Base-by-base conservation (phyloP, 2,113 vertebrate species). In the Trogon melanurus region DNA sequence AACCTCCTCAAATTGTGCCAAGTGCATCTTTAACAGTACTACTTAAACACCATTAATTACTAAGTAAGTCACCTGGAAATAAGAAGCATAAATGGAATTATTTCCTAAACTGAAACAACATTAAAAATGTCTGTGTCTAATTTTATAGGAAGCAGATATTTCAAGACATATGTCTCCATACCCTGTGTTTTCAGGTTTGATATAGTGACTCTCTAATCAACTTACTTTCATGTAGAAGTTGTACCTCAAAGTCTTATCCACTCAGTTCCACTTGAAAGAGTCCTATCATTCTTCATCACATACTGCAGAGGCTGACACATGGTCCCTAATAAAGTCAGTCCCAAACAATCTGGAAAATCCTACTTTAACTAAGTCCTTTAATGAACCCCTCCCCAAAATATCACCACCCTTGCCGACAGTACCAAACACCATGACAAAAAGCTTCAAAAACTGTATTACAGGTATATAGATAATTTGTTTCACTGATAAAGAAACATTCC, bases 131-230 rank as follows among this genome's bases (percentile, higher is more conserved):
- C 73, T 50, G 5, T 47, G 21, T 69, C 71, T 76, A 65, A 78
- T 73, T 85, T 87, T 61, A 70, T 23, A 81, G 44, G 64, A 87
- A 53, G 8, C 15, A 79, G 64, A 74, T 16, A 47, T 30, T 72
- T 87, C n/a, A 81, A 82, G 69, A 72, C 27, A 57, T 54, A 74
- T 64, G 30, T 57, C 83, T 87, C 74, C 36, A 44, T 62, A 79
- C 36, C 11, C 27, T 89, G 4, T 62, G 50, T 70, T 84, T 94
- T 83, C 72, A 51, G 61, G 32, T 81, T 87, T 89, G 70, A 84
- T 95, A 79, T 91, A 74, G 19, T 65, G 70, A 67, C 45, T 82
- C 26, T 70, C 61, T 94, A 94, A 85, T 92, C 62, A 92, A 62
- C 17, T 85, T 64, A 79, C 57, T 89, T 66, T 72, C 73, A 81